phyloP scores from a whole-genome alignment of 2,888 invertebrate species.

The Anthophora plumipes region DNA sequence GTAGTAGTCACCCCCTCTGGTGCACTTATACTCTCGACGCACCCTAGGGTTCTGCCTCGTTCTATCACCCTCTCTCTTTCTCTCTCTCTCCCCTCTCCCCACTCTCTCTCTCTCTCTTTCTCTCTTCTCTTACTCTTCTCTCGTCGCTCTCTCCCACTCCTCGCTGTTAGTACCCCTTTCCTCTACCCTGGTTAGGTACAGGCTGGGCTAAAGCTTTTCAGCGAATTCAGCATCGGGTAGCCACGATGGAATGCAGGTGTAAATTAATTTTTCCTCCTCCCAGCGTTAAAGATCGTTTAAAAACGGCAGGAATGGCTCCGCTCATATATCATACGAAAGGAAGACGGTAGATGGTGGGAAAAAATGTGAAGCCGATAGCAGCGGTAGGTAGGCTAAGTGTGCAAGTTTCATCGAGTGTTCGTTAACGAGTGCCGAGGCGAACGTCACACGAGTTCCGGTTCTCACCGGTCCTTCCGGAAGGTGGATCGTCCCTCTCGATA shows the following conservation, averaged over 20 bases:
- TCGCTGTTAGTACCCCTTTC: conserved; percentile 12
- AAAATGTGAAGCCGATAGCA: conserved; percentile 16
- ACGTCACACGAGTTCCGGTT: conserved; percentile 38
- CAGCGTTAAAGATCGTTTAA: conserved; percentile 28
- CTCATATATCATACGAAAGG: background rate
- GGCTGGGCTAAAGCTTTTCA: conserved; percentile 71
- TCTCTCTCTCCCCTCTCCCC: conserved; percentile 43
- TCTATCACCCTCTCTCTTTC: conserved; percentile 32
- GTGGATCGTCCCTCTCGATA: conserved; percentile 33
- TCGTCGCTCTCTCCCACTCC: background rate
- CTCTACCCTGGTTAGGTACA: conserved; percentile 44
- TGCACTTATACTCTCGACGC: conserved; percentile 79
- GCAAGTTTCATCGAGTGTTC: conserved; percentile 48
- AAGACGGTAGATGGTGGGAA: background rate
- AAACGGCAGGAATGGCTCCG: conserved; percentile 28
- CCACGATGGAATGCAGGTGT: conserved; percentile 29
- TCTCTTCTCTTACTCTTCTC: conserved; percentile 28
- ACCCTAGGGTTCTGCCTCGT: conserved; percentile 67
- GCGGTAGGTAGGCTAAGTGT: conserved; percentile 5
- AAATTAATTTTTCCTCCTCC: conserved; percentile 60
- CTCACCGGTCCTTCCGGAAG: conserved; percentile 11
- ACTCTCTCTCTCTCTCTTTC: conserved; percentile 11
- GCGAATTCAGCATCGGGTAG: conserved; percentile 39
- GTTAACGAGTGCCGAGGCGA: conserved; percentile 52
- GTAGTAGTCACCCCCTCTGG: conserved; percentile 66